Evolutionary conservation across 2,797 vertebrate genomes (phyloP), one percentile per base, ranked within the genome.

Genomic region (Melanotaenia trifasciata): DNA sequence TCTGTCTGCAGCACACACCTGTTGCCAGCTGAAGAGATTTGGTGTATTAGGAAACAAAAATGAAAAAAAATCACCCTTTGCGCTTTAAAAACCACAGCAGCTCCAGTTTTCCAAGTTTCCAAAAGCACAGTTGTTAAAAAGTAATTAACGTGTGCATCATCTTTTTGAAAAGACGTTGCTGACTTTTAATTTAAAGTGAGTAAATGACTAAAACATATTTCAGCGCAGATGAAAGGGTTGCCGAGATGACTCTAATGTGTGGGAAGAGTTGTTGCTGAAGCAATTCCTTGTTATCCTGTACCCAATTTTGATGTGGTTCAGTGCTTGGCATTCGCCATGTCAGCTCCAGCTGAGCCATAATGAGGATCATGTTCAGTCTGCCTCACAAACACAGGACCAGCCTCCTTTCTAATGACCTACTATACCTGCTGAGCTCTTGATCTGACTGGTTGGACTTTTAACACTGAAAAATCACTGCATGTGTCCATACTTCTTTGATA

Each of bases 311-410:
- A 66, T 79, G n/a, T 43, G 73, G 78, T 84, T 86, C 79, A 86
- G 72, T 9, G 68, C 67, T 64, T 71, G 85, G 80, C 70, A 68
- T 83, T 78, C 26, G 45, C 72, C 71, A 7, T 65, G 71, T 81
- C 79, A 53, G 75, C 81, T 81, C 87, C 87, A 81, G 81, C 91
- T 85, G 90, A 71, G 91, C 61, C 53, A 43, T 87, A 90, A 90
- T 79, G 79, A 89, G 88, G 68, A 56, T 50, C n/a, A 67, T 56
- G 76, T 76, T 79, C 80, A 72, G 68, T 18, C 59, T 3, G 73
- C 58, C 54, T 72, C 63, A 32, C 72, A 61, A 71, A 77, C 58
- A 64, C 12, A 33, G 53, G 36, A 50, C 36, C 79, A 26, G 70
- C 62, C 43, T 22, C 36, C 68, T 35, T 56, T 66, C 32, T 83